A percentile compares a stretch with the other conserved stretches of the same genome.
Evolutionary conservation across 2,113 vertebrate species (phyloP).

Genomic region (Grammomys dolichurus): DNA sequence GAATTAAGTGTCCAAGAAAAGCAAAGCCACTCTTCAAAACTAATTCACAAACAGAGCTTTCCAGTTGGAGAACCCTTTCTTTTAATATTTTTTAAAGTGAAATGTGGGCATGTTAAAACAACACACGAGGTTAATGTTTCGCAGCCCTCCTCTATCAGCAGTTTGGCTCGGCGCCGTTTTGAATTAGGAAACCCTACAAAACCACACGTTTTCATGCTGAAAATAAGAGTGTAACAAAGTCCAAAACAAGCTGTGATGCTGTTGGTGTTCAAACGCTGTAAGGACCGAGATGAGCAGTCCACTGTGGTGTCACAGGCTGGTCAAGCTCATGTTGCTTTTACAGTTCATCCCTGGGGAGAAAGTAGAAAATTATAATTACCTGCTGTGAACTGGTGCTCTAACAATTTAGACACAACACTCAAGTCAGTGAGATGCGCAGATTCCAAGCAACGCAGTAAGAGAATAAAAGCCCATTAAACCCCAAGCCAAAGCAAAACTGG

Average conservation of each 20-base stretch:
- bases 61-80: conserved; percentile 82
- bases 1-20: conserved; percentile 85
- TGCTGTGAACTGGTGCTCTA: conserved; percentile 16
- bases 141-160: conserved; percentile 82
- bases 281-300: conserved; percentile 90
- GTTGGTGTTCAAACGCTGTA: conserved; percentile 91
- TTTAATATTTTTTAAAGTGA: conserved; percentile 84
- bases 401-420: conserved; percentile 51
- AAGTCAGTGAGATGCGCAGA: conserved; percentile 58
- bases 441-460: conserved; percentile 46
- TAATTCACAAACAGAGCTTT: conserved; percentile 83
- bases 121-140: conserved; percentile 83
- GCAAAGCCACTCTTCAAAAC: conserved; percentile 82
- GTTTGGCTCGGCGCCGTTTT: conserved; percentile 84
- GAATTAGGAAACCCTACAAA: conserved; percentile 79
- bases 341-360: conserved; percentile 95
- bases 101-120: conserved; percentile 86
- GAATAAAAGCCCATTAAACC: conserved; percentile 59
- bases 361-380: conserved; percentile 71
- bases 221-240: conserved; percentile 88
- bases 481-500: conserved; percentile 66
- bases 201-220: conserved; percentile 90
- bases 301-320: conserved; percentile 87
- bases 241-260: conserved; percentile 92
- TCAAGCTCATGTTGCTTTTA: conserved; percentile 91